phyloP scores from a whole-genome alignment of 2,113 vertebrate genomes.

The Nerophis lumbriciformis region DNA sequence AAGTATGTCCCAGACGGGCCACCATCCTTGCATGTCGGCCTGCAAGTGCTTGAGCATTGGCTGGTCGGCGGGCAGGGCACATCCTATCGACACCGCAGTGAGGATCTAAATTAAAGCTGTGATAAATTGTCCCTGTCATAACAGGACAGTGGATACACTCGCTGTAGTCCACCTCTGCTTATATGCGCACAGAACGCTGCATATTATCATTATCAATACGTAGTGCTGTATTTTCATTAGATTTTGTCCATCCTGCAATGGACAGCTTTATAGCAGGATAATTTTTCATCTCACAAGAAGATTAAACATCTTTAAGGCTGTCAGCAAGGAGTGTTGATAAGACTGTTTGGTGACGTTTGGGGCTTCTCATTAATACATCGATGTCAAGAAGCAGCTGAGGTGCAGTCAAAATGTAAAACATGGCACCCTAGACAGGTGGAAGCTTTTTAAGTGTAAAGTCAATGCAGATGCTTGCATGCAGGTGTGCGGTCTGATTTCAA shows the following conservation, averaged over 20 bases:
- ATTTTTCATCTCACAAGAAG: slow-evolving; percentile 60
- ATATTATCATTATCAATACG: slow-evolving; percentile 70
- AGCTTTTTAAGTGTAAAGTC: slow-evolving; percentile 37
- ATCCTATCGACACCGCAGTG: slow-evolving; percentile 68
- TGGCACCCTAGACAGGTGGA: slow-evolving; percentile 26
- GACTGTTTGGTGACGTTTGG: not conserved
- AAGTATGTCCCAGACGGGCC: too few species aligned
- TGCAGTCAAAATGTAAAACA: slow-evolving; percentile 43
- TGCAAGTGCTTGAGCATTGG: slow-evolving; percentile 17
- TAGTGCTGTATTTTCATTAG: slow-evolving; percentile 70
- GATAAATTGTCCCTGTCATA: slow-evolving; percentile 70
- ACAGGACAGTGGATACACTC: slow-evolving; percentile 52
- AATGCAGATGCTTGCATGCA: slow-evolving; percentile 24
- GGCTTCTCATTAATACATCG: slow-evolving; percentile 20
- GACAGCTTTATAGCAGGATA: slow-evolving; percentile 59
- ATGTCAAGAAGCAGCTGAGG: slow-evolving; percentile 30
- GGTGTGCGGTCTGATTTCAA: slow-evolving; percentile 43
- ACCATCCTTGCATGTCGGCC: slow-evolving; percentile 1
- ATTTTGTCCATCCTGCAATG: slow-evolving; percentile 45
- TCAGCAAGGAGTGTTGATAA: slow-evolving; percentile 31
- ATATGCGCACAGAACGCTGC: slow-evolving; percentile 63
- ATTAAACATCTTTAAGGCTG: slow-evolving; percentile 57
- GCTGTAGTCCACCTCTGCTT: slow-evolving; percentile 62
- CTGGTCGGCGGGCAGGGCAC: slow-evolving; percentile 47
- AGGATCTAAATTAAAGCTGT: slow-evolving; percentile 73